Conservation (phyloP, 2,888 invertebrate species). For the Pilophorus perplexus region DNA sequence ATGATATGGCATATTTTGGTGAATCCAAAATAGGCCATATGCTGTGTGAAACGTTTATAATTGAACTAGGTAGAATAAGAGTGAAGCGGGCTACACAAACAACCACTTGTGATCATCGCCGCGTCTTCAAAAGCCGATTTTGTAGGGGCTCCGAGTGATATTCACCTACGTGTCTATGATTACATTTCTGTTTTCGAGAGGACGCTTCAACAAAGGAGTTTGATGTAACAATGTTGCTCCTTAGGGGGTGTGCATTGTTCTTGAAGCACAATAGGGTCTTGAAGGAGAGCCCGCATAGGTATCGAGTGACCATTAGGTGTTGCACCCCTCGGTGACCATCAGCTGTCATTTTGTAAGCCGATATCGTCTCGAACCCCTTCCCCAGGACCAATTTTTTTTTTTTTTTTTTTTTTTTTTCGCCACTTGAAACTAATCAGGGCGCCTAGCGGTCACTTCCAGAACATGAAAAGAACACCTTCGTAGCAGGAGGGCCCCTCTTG, state of each 20-base stretch:
- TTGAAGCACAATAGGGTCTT: constrained; percentile 14
- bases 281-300: constrained; percentile 36
- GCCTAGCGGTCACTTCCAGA: constrained; percentile 29
- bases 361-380: constrained; percentile 6
- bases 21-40: no score
- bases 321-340: constrained; percentile 33
- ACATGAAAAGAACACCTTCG: constrained; percentile 13
- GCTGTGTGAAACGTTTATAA: no score
- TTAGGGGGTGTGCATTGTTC: constrained; percentile 15
- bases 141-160: constrained; percentile 7
- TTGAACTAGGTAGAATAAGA: no score
- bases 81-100: no score
- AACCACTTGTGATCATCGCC: constrained; percentile 18
- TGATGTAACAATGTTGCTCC: constrained; percentile 18
- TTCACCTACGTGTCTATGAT: constrained; percentile 16
- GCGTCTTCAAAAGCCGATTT: background rate
- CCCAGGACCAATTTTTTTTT: background rate
- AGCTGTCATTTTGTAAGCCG: constrained; percentile 30
- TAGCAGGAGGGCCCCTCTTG: constrained; percentile 26
- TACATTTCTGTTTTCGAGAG: background rate
- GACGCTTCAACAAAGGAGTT: constrained; percentile 1
- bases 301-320: constrained; percentile 41
- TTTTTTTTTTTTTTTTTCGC: background rate
- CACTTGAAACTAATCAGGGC: constrained; percentile 37
- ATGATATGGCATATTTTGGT: no score